Base-by-base conservation (phyloP, 2,888 invertebrate species). In the Strigamia maritima region DNA sequence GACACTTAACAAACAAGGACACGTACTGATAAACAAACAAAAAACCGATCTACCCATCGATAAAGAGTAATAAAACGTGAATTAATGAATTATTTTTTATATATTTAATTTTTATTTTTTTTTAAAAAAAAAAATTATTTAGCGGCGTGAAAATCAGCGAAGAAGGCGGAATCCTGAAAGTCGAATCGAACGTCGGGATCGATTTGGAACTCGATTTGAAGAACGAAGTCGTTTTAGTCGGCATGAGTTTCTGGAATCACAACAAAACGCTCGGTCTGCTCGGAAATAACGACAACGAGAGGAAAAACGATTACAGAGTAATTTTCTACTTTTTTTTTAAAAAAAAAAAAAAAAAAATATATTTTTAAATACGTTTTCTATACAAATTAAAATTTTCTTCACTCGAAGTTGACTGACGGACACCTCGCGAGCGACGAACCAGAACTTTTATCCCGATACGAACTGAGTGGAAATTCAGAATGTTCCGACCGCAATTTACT, bases 231-330 rank as follows among this genome's bases (percentile, higher is more conserved):
- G 78, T 16, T 19, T 8, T 78, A 8, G 24, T 79, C 31, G 24
- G 12, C 10, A 24, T 24, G 10, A 74, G 38, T 24, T 75, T 75
- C 28, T 79, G 79, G 79, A 74, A 75, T n/a, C 79, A 79, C 44
- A 79, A 79, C 24, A 49, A 44, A 44, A 79, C 79, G 3, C 79
- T 79, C 0, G 79, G 79, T 0, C 26, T 79, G 12, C 75, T 79
- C 14, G 79, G 79, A 1, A 79, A 79, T 28, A 79, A 79, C 74
- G 79, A 79, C 28, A 79, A 79, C 44, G 79, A 79, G 26, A 16
- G 10, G 38, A 75, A 75, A 26, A 79, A 79, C n/a, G 79, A 79
- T 19, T 40, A 26, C 14, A 79, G 22, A 26, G 35, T 35, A 6
- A 4, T 35, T 35, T 31, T 31, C 6, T 31, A 4, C 2, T 31